Conservation (phyloP, 2,888 invertebrate genomes). For the Myopa tessellatipennis region DNA sequence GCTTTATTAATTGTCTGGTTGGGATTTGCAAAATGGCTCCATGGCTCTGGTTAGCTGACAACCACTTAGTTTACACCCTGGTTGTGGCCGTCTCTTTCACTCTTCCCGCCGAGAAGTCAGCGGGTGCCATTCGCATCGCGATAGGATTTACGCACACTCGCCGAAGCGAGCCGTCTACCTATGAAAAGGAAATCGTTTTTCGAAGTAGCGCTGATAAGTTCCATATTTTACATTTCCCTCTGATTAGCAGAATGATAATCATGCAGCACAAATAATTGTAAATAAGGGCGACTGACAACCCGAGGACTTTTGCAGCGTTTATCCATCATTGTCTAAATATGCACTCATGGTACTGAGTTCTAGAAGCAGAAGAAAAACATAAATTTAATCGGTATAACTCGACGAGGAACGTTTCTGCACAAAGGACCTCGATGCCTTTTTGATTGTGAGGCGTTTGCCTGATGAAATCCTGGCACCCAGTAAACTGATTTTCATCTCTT, state of each 20-base stretch:
- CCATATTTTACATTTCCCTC: constrained; percentile 22
- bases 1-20: constrained; percentile 7
- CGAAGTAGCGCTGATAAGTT: constrained; percentile 34
- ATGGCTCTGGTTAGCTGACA: background rate
- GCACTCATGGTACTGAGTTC: background rate
- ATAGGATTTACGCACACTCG: background rate
- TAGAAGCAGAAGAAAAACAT: background rate
- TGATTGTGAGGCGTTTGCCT: constrained; percentile 65
- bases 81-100: background rate
- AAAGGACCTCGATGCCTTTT: constrained; percentile 57
- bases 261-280: background rate
- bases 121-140: constrained; percentile 13
- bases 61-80: constrained; percentile 18
- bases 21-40: constrained; percentile 27
- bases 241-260: background rate
- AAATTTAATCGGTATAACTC: constrained; percentile 23
- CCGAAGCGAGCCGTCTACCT: background rate
- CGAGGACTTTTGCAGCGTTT: constrained; percentile 9
- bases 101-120: background rate
- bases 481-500: constrained; percentile 49
- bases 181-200: constrained; percentile 40
- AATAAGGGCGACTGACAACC: constrained; percentile 18
- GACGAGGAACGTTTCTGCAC: constrained; percentile 22
- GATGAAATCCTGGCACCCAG: constrained; percentile 64
- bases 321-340: constrained; percentile 19